phyloP scores from a whole-genome alignment of 2,113 vertebrate species.

The mouse (Mus musculus) region GRCm39 chr3:73928001-73928500 shows the following conservation, averaged over 20 bases:
- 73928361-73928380: not conserved
- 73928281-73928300: not conserved
- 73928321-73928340: not conserved
- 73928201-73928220: not conserved
- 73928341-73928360: not conserved
- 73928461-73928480: not conserved
- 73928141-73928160: not conserved
- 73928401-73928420: not conserved
- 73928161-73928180: not conserved
- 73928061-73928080: not conserved
- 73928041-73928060: rapidly evolving
- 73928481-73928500: too few relatives aligned
- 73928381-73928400: not conserved
- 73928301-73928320: too few relatives aligned
- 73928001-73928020: not conserved
- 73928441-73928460: not conserved
- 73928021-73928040: not conserved
- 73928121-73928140: not conserved
- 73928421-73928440: not conserved
- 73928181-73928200: not conserved
- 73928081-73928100: not conserved
- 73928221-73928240: not conserved
- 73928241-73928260: not conserved
- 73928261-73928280: not conserved
- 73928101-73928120: not conserved